A percentile compares a stretch with the other conserved stretches of the same genome.
Evolutionary conservation across 2,113 vertebrate genomes (phyloP).

Genomic region (Eulemur macaco): DNA sequence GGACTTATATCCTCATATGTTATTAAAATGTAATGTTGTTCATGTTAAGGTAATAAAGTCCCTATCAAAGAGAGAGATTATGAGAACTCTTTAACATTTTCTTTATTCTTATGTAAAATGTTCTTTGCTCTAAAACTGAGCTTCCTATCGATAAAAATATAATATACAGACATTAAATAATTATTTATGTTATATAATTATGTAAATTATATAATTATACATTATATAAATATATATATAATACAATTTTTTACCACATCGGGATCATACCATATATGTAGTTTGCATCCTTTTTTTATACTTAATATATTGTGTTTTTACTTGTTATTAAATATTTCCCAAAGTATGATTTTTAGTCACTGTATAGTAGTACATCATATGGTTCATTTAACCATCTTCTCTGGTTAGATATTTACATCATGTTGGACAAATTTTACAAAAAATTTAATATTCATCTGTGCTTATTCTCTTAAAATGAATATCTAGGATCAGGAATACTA

Average conservation of each 20-base stretch:
- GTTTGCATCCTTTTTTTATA: not conserved
- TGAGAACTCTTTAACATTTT: not conserved
- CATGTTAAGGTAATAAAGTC: not conserved
- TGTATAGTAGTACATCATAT: not conserved
- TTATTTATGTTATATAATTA: not conserved
- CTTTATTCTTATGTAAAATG: not conserved
- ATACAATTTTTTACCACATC: not conserved
- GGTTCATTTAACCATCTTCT: not conserved
- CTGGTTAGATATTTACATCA: not conserved
- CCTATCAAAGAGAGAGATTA: not conserved
- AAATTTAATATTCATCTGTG: not conserved
- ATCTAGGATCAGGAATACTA: not conserved
- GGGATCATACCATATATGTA: not conserved
- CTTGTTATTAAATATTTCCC: not conserved
- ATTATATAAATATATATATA: not conserved
- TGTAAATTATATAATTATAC: not conserved
- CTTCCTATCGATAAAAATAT: not conserved
- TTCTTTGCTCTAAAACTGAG: not conserved
- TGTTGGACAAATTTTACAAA: not conserved
- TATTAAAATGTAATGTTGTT: not conserved
- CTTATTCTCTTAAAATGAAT: not conserved
- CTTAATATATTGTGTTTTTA: not conserved
- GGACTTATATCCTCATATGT: not conserved
- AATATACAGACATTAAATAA: not conserved
- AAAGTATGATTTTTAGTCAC: not conserved